Evolutionary conservation across 2,113 vertebrate genomes (phyloP).

Genomic region (Indri indri): DNA sequence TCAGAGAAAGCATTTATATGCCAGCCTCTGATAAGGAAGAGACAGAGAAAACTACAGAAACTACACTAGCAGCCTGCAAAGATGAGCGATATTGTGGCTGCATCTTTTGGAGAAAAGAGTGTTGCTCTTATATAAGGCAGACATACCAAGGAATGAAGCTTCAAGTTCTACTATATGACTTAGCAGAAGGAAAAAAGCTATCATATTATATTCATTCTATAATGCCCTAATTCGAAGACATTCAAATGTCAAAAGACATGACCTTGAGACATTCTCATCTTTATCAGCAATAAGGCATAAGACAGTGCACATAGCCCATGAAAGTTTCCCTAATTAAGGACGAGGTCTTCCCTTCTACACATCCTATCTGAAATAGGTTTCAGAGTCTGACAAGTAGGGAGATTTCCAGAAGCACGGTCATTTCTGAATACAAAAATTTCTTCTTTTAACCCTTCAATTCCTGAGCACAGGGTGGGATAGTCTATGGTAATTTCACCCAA

Average conservation of each 20-base stretch:
- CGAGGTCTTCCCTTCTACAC: background rate
- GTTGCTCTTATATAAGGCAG: background rate
- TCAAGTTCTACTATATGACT: background rate
- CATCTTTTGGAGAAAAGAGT: background rate
- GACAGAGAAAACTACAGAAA: background rate
- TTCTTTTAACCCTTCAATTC: slow-evolving; percentile 13
- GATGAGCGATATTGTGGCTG: background rate
- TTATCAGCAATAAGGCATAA: background rate
- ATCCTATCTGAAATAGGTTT: background rate
- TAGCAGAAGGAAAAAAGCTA: background rate
- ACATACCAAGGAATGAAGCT: background rate
- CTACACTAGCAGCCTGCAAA: background rate
- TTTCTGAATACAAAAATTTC: background rate
- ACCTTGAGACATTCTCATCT: background rate
- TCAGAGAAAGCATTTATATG: background rate
- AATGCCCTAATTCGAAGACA: background rate
- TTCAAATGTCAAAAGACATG: too few species aligned
- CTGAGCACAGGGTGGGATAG: background rate
- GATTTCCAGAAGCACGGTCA: background rate
- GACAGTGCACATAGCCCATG: background rate
- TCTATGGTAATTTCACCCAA: background rate
- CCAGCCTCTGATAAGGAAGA: background rate
- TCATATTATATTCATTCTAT: background rate
- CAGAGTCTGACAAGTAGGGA: background rate
- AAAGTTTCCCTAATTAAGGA: background rate